Evolutionary conservation across 2,888 invertebrate genomes (phyloP).

Genomic region (Mycalesis mineus): DNA sequence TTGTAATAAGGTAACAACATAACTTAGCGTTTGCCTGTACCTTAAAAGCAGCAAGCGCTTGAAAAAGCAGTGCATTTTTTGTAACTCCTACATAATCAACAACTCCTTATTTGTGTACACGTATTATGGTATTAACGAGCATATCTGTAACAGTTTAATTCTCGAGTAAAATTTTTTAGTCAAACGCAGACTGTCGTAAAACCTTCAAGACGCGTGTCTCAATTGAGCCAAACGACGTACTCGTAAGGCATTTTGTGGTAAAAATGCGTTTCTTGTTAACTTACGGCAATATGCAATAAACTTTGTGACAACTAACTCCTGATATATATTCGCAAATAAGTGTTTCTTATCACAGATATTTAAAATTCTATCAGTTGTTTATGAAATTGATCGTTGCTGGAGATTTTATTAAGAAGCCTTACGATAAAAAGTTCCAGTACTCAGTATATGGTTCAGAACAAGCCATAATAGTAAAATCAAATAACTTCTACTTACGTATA

Average conservation of each 20-base stretch:
- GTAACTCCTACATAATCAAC: slow-evolving; percentile 16
- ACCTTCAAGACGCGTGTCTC: background rate
- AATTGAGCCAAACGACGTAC: no score
- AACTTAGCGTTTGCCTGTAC: slow-evolving; percentile 7
- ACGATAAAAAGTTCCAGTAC: background rate
- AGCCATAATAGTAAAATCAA: background rate
- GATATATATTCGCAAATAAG: background rate
- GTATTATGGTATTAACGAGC: slow-evolving; percentile 20
- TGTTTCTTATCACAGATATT: background rate
- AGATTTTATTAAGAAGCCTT: background rate
- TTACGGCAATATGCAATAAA: background rate
- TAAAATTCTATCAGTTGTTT: background rate
- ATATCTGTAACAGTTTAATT: slow-evolving; percentile 27
- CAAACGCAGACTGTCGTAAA: background rate
- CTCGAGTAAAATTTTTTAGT: slow-evolving; percentile 8
- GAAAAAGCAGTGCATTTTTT: slow-evolving; percentile 24
- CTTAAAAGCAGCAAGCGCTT: slow-evolving; percentile 19
- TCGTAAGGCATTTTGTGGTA: no score
- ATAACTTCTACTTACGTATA: background rate
- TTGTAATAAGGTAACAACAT: slow-evolving; percentile 21
- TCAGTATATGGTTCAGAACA: background rate
- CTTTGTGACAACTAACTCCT: background rate
- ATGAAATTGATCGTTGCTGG: background rate
- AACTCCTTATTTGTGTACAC: slow-evolving; percentile 21
- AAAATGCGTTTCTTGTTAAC: background rate